phyloP scores from a whole-genome alignment of 2,113 vertebrate genomes.

The Melanerpes aurifrons region DNA sequence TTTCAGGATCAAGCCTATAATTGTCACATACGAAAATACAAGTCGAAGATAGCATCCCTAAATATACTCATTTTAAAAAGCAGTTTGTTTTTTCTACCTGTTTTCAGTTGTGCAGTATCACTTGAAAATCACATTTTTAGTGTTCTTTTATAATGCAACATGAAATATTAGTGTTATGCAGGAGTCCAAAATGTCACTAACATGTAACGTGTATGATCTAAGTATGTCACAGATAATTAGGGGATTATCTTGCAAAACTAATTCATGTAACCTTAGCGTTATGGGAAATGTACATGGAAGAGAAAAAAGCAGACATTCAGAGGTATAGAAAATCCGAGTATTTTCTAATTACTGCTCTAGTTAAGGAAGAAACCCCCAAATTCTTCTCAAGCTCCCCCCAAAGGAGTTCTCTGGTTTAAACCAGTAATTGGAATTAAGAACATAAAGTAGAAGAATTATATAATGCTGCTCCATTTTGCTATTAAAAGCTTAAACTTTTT shows the following conservation, averaged over 20 bases:
- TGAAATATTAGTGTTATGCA: not conserved
- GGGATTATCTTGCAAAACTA: not conserved
- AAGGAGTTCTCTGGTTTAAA: slow-evolving; percentile 41
- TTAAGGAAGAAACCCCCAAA: not conserved
- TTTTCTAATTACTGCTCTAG: slow-evolving; percentile 26
- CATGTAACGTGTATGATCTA: not conserved
- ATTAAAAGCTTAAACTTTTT: slow-evolving; percentile 40
- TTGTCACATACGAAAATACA: not conserved
- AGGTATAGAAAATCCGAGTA: not conserved
- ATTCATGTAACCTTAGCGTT: not conserved
- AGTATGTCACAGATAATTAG: not conserved
- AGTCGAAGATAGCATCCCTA: not conserved
- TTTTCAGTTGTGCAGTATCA: not conserved
- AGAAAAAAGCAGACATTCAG: not conserved
- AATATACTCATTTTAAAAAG: not conserved
- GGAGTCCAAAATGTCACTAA: not conserved
- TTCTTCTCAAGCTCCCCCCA: not conserved
- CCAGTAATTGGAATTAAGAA: slow-evolving; percentile 56
- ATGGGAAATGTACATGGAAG: not conserved
- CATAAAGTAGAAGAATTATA: slow-evolving; percentile 42
- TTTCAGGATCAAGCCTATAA: not conserved
- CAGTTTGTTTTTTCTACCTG: not conserved
- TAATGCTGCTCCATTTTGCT: slow-evolving; percentile 20
- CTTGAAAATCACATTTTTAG: not conserved
- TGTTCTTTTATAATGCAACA: not conserved